Evolutionary conservation across 2,113 vertebrate species (phyloP).

Genomic region (Calidris pugnax): DNA sequence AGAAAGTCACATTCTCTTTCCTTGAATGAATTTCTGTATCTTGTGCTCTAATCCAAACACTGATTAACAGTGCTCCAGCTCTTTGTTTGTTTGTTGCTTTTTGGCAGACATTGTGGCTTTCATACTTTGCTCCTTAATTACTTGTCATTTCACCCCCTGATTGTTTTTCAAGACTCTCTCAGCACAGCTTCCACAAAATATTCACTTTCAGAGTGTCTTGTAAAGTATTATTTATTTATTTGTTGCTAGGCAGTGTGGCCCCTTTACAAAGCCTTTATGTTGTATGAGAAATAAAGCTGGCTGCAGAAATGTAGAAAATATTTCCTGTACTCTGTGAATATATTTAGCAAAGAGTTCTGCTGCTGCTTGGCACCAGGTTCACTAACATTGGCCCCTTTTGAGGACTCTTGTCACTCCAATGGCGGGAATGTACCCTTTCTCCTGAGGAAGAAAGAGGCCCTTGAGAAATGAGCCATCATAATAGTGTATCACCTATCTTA

Average conservation of each 20-base stretch:
- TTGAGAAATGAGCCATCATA: background rate
- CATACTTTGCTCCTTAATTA: conserved; percentile 49
- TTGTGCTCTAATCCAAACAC: conserved; percentile 26
- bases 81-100: conserved; percentile 39
- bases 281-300: background rate
- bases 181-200: conserved; percentile 6
- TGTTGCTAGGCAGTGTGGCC: background rate
- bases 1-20: conserved; percentile 6
- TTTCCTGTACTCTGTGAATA: background rate
- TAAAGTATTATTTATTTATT: conserved; percentile 36
- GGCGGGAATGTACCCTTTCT: background rate
- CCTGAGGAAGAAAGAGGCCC: background rate
- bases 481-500: background rate
- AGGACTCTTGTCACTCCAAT: background rate
- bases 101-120: conserved; percentile 19
- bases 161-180: conserved; percentile 7
- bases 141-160: conserved; percentile 22
- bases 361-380: background rate
- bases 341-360: background rate
- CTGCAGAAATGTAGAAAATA: background rate
- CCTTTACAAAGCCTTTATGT: background rate
- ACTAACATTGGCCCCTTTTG: background rate
- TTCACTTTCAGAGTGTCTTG: background rate
- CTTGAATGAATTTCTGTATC: background rate
- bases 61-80: conserved; percentile 29